Evolutionary conservation across 2,888 invertebrate species (phyloP), one percentile per base, ranked within the genome.

Genomic region (Physocephala rufipes): DNA sequence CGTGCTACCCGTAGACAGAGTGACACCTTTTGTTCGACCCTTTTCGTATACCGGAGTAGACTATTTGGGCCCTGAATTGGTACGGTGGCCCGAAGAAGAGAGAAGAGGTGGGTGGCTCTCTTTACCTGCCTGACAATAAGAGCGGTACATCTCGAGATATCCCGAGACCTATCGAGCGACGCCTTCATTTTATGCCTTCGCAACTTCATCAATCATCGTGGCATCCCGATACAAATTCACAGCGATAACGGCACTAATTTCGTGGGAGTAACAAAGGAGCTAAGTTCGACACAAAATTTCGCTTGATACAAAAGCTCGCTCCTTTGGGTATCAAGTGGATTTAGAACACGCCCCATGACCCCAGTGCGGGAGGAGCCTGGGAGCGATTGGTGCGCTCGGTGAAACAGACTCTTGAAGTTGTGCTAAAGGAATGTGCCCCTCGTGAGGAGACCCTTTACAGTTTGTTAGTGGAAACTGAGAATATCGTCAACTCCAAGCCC

Each of bases 291-390:
- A 19, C 49, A 5, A n/a, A 16, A 15, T n/a, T n/a, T 36, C 49
- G 19, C 5, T 12, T 19, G n/a, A 19, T n/a, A 15, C 13, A 4
- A 16, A 16, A 24, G 1, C 49, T 71, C 71, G n/a, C 49, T 49
- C 5, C 5, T 49, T 12, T 12, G 19, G 49, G 49, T 15, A 72
- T 74, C 15, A 71, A 72, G 9, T 71, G 71, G 73, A 15, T 63
- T 2, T 74, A 71, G 16, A 75, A 49, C n/a, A 16, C 16, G 16
- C 49, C 4, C 1, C 5, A 5, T 5, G 5, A 49, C 72, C 75
- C 74, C 1, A 72, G 64, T 45, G 74, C 76, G 68, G 78, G 75
- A 5, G 78, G 78, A 1, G 70, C 74, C 28, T 78, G 78, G 78
- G 74, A 72, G 65, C 63, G 65, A 13, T 36, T 73, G 0, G 59